Evolutionary conservation across 2,113 vertebrate species (phyloP), one percentile per base, ranked within the genome.

Genomic region (Gymnorhina tibicen): DNA sequence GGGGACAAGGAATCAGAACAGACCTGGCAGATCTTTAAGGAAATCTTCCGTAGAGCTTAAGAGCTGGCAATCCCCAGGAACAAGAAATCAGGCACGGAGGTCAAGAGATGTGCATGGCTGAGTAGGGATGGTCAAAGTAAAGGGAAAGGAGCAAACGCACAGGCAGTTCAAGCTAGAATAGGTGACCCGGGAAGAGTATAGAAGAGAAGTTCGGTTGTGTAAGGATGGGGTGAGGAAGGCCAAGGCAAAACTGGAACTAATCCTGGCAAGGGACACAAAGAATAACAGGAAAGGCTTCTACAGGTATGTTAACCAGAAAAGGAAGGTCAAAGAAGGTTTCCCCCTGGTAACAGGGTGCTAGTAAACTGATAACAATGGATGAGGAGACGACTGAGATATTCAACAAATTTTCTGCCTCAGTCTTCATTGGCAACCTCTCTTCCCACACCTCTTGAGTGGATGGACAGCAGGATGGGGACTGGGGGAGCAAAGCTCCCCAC

Each of bases 331-430:
- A 52, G 44, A 28, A 67, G 5, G 10, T 39, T 50, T 59, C 2
- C 28, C 49, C 16, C 52, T 2, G 0, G 46, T 35, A 44, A 33
- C 16, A n/a, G 18, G 44, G 19, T 0, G 0, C 32, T 37, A 10
- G 4, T 44, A 42, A 50, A 44, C 27, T 37, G 44, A 5, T 58
- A 37, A 35, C 20, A 42, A 13, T 33, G n/a, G 19, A 39, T 73
- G 58, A 59, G 22, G 37, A 80, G 18, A 42, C 37, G 5, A 16
- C 49, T 59, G 58, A 59, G 58, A 23, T 59, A 11, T 59, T 59
- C n/a, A 59, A 59, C 58, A 59, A 37, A 37, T 37, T 26, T 59
- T 37, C 58, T 64, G 42, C 35, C 30, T 41, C 32, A 27, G 27
- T 58, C 14, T 58, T 37, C 22, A 33, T 2, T 28, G 59, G 7